A percentile compares a stretch with the other conserved stretches of the same genome.
Evolutionary conservation across 2,797 vertebrate genomes (phyloP).

Genomic region (Ibycter americanus): DNA sequence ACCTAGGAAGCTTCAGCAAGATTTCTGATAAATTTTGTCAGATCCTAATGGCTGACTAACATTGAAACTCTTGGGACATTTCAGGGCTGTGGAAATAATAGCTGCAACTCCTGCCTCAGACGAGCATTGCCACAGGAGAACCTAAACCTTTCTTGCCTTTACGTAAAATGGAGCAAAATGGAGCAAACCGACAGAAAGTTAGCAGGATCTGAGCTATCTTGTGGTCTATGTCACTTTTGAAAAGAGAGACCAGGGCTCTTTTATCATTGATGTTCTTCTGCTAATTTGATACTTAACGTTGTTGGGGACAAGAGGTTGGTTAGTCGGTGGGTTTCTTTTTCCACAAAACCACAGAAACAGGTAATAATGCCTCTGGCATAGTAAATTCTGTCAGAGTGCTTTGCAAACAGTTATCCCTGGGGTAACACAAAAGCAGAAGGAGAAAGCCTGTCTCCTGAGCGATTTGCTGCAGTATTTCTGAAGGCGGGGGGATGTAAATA

Average conservation of each 20-base stretch:
- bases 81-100: background rate
- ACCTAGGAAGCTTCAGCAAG: background rate
- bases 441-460: background rate
- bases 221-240: background rate
- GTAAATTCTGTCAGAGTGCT: background rate
- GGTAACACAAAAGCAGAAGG: background rate
- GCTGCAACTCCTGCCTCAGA: background rate
- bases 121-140: background rate
- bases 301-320: background rate
- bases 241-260: background rate
- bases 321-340: background rate
- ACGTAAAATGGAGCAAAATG: background rate
- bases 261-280: background rate
- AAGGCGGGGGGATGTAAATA: fast-evolving
- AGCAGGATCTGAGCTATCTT: background rate
- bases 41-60: background rate
- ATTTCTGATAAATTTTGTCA: background rate
- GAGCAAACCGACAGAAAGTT: background rate
- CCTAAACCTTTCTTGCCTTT: background rate
- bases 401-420: background rate
- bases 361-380: background rate
- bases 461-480: background rate
- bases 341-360: background rate
- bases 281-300: background rate
- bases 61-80: background rate